phyloP scores from a whole-genome alignment of 2,797 vertebrate genomes.

The Sylvia borin region DNA sequence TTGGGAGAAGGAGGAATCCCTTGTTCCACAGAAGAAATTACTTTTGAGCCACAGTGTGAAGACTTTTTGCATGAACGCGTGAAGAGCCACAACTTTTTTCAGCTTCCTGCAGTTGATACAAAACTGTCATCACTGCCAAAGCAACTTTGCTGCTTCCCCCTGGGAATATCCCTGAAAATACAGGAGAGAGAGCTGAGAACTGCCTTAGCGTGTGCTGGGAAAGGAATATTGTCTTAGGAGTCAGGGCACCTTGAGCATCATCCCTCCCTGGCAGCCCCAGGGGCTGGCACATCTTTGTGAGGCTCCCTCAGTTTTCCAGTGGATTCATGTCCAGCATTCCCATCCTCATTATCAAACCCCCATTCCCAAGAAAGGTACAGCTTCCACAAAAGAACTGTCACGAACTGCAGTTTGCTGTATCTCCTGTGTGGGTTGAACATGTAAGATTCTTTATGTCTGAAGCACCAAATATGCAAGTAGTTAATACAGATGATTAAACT shows the following conservation, averaged over 20 bases:
- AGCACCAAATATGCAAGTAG: neutral
- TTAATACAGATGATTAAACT: neutral
- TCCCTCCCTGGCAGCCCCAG: neutral
- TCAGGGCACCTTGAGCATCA: neutral
- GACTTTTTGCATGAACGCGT: neutral
- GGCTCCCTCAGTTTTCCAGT: neutral
- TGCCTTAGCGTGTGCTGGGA: neutral
- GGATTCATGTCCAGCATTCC: neutral
- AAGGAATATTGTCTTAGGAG: neutral
- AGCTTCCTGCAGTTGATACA: neutral
- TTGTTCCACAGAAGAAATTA: conserved; percentile 53
- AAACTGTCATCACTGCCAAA: neutral
- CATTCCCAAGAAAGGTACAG: neutral
- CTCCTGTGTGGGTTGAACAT: neutral
- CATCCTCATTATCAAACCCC: neutral
- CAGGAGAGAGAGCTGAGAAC: neutral
- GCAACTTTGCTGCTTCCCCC: neutral
- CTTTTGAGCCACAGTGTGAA: conserved; percentile 22
- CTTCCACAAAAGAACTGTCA: neutral
- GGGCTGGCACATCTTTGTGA: neutral
- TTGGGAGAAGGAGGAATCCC: conserved; percentile 51
- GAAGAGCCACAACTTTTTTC: neutral
- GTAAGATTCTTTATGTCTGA: neutral
- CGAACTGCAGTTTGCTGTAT: neutral
- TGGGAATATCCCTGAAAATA: neutral